These are phyloP conservation scores for Gymnopithys bicolor DNA, from an alignment of 2,797 vertebrate species.

Conservation along the genomic window DNA sequence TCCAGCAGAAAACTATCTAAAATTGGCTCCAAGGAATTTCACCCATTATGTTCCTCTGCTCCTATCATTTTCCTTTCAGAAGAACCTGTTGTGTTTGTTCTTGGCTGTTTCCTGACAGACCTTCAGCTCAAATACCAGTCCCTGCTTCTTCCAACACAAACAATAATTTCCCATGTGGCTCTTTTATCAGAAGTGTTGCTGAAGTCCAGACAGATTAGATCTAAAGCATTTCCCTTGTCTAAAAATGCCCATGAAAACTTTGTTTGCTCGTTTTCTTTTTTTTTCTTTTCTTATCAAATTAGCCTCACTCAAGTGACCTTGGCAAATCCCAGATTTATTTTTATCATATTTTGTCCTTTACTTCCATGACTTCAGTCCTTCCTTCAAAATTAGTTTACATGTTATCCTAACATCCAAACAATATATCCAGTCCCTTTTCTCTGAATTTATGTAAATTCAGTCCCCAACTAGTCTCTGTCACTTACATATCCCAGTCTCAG, in stretches of 20 bases:
- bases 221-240: constrained; percentile 66
- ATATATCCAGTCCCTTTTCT: not conserved
- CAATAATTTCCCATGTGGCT: constrained; percentile 63
- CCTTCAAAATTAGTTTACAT: not conserved
- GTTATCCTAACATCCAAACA: not conserved
- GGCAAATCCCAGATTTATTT: constrained; percentile 27
- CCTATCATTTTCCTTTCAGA: constrained; percentile 47
- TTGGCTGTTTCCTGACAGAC: constrained; percentile 49
- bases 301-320: constrained; percentile 36
- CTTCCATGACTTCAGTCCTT: not conserved
- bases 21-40: constrained; percentile 36
- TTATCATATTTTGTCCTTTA: not conserved
- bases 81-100: constrained; percentile 61
- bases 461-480: not conserved
- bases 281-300: constrained; percentile 25
- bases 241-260: constrained; percentile 46
- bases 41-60: not conserved
- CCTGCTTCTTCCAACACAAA: constrained; percentile 51
- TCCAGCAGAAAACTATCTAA: constrained; percentile 25
- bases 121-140: not conserved
- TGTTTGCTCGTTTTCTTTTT: not conserved
- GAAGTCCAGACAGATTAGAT: constrained; percentile 70
- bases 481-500: not conserved
- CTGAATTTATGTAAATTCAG: not conserved
- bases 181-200: constrained; percentile 60